A percentile compares a stretch with the other conserved stretches of the same genome.
These are phyloP conservation scores for Phodopus roborovskii DNA, from an alignment of 2,113 vertebrate genomes.

Conservation along the genomic window DNA sequence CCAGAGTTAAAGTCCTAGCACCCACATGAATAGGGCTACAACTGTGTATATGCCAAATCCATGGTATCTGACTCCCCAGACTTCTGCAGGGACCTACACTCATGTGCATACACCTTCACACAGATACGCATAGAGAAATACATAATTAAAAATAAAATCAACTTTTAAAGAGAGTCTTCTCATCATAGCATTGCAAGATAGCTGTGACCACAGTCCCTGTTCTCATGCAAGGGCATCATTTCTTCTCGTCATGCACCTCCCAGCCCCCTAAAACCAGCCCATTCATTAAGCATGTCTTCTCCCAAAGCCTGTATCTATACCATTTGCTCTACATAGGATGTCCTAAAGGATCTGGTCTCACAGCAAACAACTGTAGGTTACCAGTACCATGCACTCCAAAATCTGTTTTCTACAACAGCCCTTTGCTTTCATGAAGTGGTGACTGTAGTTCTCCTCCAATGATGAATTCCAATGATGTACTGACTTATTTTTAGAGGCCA, in stretches of 20 bases:
- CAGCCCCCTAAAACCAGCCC: background rate
- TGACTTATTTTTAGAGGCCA: background rate
- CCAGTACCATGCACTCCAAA: background rate
- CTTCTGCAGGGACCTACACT: background rate
- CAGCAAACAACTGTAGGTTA: background rate
- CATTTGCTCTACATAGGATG: background rate
- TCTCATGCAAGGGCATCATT: background rate
- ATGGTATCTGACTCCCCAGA: background rate
- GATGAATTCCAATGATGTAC: background rate
- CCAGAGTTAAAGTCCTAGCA: background rate
- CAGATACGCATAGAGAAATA: background rate
- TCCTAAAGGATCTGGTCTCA: background rate
- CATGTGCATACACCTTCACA: background rate
- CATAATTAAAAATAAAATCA: background rate
- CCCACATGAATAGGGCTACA: no score
- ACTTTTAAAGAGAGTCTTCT: background rate
- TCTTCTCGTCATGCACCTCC: background rate
- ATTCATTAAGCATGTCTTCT: background rate
- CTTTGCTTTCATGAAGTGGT: background rate
- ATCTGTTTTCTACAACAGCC: background rate
- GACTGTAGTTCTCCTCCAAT: background rate
- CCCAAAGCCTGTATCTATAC: no score
- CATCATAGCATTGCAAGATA: background rate
- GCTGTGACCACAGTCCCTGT: background rate
- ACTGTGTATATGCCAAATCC: no score